A percentile compares a stretch with the other conserved stretches of the same genome.
These are phyloP conservation scores for Ceratina japonica DNA, from an alignment of 1,140 invertebrate genomes.

Conservation along the genomic window DNA sequence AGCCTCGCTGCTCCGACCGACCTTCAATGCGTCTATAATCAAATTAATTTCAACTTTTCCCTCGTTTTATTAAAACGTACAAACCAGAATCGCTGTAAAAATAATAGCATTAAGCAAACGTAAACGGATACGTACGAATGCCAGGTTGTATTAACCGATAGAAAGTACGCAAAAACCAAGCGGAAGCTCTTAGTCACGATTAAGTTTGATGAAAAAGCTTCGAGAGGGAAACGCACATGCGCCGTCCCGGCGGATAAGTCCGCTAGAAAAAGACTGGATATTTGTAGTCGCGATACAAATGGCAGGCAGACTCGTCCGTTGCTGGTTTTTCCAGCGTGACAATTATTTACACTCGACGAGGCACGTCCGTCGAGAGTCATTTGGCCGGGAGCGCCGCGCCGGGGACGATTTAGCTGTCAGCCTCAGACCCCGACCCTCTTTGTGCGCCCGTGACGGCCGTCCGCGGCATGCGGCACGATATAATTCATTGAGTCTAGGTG, in stretches of 20 bases:
- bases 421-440: constrained; percentile 18
- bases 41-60: constrained; percentile 3
- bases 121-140: too few species aligned
- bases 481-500: constrained; percentile 43
- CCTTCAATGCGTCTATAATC: not conserved
- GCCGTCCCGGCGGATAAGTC: not conserved
- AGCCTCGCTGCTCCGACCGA: too few species aligned
- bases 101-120: too few species aligned
- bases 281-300: not conserved
- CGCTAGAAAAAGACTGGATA: not conserved
- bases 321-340: constrained; percentile 14
- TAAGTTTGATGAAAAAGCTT: too few species aligned
- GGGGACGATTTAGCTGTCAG: constrained; percentile 43
- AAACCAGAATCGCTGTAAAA: too few species aligned
- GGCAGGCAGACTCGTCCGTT: not conserved
- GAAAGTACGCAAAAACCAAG: too few species aligned
- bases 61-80: too few species aligned
- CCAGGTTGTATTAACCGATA: too few species aligned
- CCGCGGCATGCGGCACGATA: constrained; percentile 11
- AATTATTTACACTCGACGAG: constrained; percentile 33
- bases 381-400: constrained; percentile 5
- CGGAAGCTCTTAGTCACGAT: too few species aligned
- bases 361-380: constrained; percentile 33
- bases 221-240: not conserved
- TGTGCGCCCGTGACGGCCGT: constrained; percentile 3